phyloP scores from a whole-genome alignment of 2,797 vertebrate species.

The Bradypodion pumilum region DNA sequence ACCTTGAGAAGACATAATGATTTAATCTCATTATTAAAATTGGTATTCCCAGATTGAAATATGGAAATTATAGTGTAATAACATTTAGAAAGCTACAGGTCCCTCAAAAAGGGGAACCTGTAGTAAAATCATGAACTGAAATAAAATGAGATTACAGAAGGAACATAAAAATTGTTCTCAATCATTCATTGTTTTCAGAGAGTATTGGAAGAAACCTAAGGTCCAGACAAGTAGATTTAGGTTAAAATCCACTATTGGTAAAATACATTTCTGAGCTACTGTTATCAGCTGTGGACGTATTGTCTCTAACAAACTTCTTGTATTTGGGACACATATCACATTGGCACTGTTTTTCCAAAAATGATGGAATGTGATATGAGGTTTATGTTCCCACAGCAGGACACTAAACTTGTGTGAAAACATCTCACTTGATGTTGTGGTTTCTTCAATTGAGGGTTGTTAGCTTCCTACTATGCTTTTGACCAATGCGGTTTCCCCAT shows the following conservation, averaged over 20 bases:
- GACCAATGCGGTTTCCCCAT: too few relatives aligned
- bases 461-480: not conserved
- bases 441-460: not conserved
- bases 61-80: not conserved
- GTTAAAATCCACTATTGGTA: not conserved
- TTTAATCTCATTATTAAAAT: not conserved
- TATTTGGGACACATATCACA: not conserved
- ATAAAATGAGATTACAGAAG: not conserved
- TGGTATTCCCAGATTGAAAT: not conserved
- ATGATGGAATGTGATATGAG: not conserved
- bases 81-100: not conserved
- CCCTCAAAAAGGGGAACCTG: not conserved
- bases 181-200: not conserved
- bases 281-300: not conserved
- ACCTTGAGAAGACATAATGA: not conserved
- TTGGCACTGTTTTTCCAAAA: not conserved
- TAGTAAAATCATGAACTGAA: not conserved
- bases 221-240: not conserved
- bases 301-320: not conserved
- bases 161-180: not conserved
- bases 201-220: not conserved
- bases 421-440: not conserved
- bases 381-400: not conserved
- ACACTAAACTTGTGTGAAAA: not conserved
- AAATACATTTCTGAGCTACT: not conserved